A percentile compares a stretch with the other conserved stretches of the same genome.
Conservation (phyloP, 2,888 invertebrate genomes). For the Drosophila austrosaltans region DNA sequence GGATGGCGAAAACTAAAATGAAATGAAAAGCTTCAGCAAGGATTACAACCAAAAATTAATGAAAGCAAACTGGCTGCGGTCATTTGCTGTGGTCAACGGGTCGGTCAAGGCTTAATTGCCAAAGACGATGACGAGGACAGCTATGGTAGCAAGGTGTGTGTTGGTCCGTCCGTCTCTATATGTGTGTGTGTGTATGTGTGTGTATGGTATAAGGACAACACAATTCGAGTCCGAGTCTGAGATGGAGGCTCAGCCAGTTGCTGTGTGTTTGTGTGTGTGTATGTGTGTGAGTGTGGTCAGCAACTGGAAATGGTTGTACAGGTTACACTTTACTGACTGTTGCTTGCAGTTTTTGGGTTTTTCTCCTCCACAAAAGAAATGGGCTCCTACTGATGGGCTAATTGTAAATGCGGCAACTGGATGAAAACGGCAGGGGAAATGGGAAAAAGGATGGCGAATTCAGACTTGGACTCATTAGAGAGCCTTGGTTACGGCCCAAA, state of each 20-base stretch:
- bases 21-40: constrained; percentile 77
- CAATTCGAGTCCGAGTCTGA: constrained; percentile 14
- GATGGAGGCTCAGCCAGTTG: constrained; percentile 20
- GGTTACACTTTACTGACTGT: constrained; percentile 69
- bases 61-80: constrained; percentile 81
- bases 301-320: constrained; percentile 46
- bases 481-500: constrained; percentile 67
- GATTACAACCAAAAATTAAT: constrained; percentile 81
- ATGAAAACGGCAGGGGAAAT: constrained; percentile 1
- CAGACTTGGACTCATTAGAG: constrained; percentile 66
- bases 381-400: constrained; percentile 48
- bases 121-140: constrained; percentile 64
- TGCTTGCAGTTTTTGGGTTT: constrained; percentile 35
- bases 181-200: background rate
- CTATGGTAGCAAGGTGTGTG: constrained; percentile 23
- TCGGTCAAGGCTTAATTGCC: constrained; percentile 79
- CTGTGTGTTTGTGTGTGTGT: constrained; percentile 36
- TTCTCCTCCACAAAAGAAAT: constrained; percentile 10
- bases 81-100: constrained; percentile 79
- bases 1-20: constrained; percentile 64
- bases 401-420: constrained; percentile 66
- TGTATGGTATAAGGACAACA: constrained; percentile 13
- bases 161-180: too few relatives aligned
- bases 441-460: background rate
- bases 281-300: constrained; percentile 42